phyloP scores from a whole-genome alignment of 2,113 vertebrate genomes.

The Nycticebus coucang region DNA sequence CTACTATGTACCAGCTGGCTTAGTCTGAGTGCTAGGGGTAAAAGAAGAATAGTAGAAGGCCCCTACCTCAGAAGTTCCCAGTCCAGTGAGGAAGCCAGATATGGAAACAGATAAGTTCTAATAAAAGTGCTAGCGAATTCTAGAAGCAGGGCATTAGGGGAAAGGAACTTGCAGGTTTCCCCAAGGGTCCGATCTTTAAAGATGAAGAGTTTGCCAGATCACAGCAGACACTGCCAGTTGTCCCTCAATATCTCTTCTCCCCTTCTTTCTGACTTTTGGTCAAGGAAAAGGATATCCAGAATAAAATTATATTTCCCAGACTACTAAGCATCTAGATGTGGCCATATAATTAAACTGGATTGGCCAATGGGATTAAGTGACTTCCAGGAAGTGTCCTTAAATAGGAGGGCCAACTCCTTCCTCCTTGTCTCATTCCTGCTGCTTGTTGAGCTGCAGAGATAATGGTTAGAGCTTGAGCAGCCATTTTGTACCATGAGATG shows the following conservation, averaged over 20 bases:
- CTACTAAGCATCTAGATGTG: neutral
- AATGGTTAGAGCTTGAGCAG: constrained; percentile 26
- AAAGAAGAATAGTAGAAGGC: neutral
- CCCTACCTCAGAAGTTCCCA: neutral
- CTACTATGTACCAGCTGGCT: neutral
- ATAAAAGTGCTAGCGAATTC: neutral
- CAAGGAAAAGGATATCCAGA: neutral
- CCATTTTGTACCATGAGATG: neutral
- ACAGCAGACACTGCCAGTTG: neutral
- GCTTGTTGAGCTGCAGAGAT: neutral
- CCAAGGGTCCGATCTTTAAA: constrained; percentile 21
- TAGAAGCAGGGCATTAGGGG: neutral
- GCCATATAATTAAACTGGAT: neutral
- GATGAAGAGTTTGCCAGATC: neutral
- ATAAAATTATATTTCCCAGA: constrained; percentile 19
- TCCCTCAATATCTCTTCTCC: neutral
- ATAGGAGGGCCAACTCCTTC: neutral
- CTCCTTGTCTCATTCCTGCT: neutral
- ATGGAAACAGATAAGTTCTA: neutral
- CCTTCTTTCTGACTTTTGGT: neutral
- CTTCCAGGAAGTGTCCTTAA: neutral
- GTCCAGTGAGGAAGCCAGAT: neutral
- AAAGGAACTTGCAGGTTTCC: neutral
- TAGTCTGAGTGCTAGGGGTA: neutral
- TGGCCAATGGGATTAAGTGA: neutral